Base-by-base conservation (phyloP, 2,797 vertebrate species). In the Tragopan temminckii region DNA sequence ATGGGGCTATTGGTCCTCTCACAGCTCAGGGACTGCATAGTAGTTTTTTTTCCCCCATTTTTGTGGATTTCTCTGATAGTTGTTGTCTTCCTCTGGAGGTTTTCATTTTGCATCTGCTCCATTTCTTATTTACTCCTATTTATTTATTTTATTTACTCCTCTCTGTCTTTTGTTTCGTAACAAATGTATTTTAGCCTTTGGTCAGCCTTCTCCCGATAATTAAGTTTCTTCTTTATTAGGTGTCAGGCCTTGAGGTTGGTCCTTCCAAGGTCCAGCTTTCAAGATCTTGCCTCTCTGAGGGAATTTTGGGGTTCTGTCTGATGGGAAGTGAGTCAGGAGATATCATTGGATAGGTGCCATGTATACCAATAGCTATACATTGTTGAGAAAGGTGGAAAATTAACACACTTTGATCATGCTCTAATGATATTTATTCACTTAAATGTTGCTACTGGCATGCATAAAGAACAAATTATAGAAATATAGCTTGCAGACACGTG, bases 381-480 rank as follows among this genome's bases (percentile, higher is more conserved):
- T 15, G 5, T 10, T 61, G 25, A 66, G 55, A 12, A 13, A 52
- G 23, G 67, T 72, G 46, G 33, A 19, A 59, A 55, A 59, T 2
- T 1, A 20, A 8, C 14, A 4, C 1, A 1, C 2, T 23, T 38
- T 24, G 12, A 16, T 29, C 36, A 38, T 5, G 12, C 3, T 50
- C 36, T 68, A 36, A 13, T 36, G 66, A 48, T 25, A 68, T 14
- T 29, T 36, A 36, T 23, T 33, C 12, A 17, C 52, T 33, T 58
- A 72, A 23, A 33, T 33, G 40, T 19, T 33, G 53, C 23, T 55
- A 57, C n/a, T 42, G 31, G 17, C 7, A 42, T n/a, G 31, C 70
- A 57, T 20, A n/a, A 55, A 71, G 21, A 40, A 33, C 15, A 31
- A 71, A 57, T 29, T 42, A 36, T 24, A 71, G 21, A 71, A 55